Evolutionary conservation across 2,888 invertebrate species (phyloP).

Genomic region (Auanema freiburgensis): DNA sequence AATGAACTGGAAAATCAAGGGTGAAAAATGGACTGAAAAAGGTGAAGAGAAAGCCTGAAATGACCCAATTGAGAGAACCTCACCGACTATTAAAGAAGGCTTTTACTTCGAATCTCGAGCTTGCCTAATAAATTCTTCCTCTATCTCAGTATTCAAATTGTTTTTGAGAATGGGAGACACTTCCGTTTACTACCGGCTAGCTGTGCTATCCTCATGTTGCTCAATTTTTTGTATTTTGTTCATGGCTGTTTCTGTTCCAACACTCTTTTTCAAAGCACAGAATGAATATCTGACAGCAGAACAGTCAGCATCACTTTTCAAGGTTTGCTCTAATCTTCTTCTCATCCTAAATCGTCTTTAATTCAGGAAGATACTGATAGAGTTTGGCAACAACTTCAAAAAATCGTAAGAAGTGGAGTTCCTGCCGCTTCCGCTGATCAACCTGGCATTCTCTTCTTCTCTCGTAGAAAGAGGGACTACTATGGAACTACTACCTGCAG

Average conservation of each 20-base stretch:
- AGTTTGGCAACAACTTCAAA: slow-evolving; percentile 23
- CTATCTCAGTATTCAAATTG: too few relatives aligned
- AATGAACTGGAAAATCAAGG: too few relatives aligned
- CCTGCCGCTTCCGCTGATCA: neutral
- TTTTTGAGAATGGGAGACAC: too few relatives aligned
- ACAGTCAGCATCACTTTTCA: slow-evolving; percentile 10
- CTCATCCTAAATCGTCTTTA: too few relatives aligned
- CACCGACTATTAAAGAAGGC: too few relatives aligned
- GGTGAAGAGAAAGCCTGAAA: too few relatives aligned
- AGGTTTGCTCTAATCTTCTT: slow-evolving; percentile 8
- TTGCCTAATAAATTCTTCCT: too few relatives aligned
- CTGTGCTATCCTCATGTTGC: too few relatives aligned
- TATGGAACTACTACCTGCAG: slow-evolving; percentile 16
- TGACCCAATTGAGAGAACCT: too few relatives aligned
- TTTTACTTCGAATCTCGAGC: too few relatives aligned
- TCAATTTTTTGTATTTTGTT: slow-evolving; percentile 16
- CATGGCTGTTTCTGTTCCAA: slow-evolving; percentile 24
- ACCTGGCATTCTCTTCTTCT: slow-evolving; percentile 13
- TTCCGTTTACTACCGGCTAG: too few relatives aligned
- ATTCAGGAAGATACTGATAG: slow-evolving; percentile 26
- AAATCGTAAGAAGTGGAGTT: neutral
- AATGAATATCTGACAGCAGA: slow-evolving; percentile 13
- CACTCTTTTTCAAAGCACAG: slow-evolving; percentile 13
- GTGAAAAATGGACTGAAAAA: too few relatives aligned
- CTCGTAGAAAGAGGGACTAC: slow-evolving; percentile 16